Base-by-base conservation (phyloP, 2,797 vertebrate genomes). In the Brachymystax lenok region DNA sequence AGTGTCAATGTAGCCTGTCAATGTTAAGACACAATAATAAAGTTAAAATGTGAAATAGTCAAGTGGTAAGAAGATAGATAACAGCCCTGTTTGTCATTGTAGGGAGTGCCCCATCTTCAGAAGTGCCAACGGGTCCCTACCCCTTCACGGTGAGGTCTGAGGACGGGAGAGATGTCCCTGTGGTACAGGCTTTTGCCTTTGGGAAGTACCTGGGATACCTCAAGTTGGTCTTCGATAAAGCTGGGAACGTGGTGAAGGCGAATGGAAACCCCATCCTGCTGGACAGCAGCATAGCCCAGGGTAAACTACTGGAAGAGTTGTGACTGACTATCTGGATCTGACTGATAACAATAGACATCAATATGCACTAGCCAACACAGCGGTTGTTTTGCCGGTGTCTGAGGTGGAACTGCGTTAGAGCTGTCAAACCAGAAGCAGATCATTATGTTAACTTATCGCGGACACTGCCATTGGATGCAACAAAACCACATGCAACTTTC, bases 151-250 rank as follows among this genome's bases (percentile, higher is more conserved):
- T 98, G 35, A 84, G 74, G 13, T 96, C 96, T 0, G 90, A 96
- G 0, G 93, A 97, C 6, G 95, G 95, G 0, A 95, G 85, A 21
- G 54, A 88, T 1, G 95, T 98, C 54, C 97, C 96, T 0, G 97
- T 98, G 52, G 96, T 98, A 54, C 96, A 98, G 86, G 97, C 96
- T 27, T 98, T 94, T 0, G 96, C 97, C 21, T 98, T 97, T 72
- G 97, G 97, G 82, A 98, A 98, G 84, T 98, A 98, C 73, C 93
- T 98, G 1, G 97, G 97, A 50, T 93, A 92, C 69, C 84, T 98
- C 51, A 96, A 96, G 71, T 92, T 98, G 5, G 92, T 91, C 0
- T 98, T 98, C 88, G 94, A 98, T 85, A 61, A 90, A 3, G 78
- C 88, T 77, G 97, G 97, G 80, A 91, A 96, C 13, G 95, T 98